phyloP scores from a whole-genome alignment of 2,888 invertebrate species.

The Sarcophaga rosellei region DNA sequence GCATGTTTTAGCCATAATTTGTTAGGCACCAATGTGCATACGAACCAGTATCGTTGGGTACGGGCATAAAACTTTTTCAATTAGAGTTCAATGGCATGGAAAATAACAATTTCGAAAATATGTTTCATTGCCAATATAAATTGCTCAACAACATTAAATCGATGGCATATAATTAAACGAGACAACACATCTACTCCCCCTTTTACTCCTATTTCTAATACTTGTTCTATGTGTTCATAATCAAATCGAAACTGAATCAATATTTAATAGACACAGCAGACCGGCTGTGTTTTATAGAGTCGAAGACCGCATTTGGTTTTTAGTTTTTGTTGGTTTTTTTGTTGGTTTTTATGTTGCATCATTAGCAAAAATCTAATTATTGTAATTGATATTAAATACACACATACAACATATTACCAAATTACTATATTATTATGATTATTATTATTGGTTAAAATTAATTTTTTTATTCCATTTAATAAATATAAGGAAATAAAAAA shows the following conservation, averaged over 20 bases:
- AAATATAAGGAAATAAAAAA: too few species aligned
- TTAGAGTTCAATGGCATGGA: conserved; percentile 47
- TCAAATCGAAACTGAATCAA: neutral
- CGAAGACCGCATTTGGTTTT: neutral
- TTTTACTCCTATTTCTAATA: neutral
- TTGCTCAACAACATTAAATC: neutral
- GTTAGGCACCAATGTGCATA: neutral
- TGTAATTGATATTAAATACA: too few species aligned
- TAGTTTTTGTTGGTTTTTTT: too few species aligned
- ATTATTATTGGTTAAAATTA: too few species aligned
- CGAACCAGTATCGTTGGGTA: neutral
- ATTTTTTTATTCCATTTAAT: too few species aligned
- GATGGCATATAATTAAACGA: neutral
- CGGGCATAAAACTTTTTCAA: conserved; percentile 34
- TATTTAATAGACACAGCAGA: neutral
- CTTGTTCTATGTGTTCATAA: neutral
- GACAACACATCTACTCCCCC: too few species aligned
- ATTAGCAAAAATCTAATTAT: too few species aligned
- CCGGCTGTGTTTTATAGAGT: neutral
- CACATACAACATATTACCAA: too few species aligned
- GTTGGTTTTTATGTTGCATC: too few species aligned
- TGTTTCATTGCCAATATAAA: conserved; percentile 16
- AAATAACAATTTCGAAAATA: conserved; percentile 44
- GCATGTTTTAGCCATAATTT: neutral
- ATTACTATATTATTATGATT: too few species aligned